A percentile compares a stretch with the other conserved stretches of the same genome.
Evolutionary conservation across 2,888 invertebrate species (phyloP).

Genomic region (Scelioninae gen. 1): DNA sequence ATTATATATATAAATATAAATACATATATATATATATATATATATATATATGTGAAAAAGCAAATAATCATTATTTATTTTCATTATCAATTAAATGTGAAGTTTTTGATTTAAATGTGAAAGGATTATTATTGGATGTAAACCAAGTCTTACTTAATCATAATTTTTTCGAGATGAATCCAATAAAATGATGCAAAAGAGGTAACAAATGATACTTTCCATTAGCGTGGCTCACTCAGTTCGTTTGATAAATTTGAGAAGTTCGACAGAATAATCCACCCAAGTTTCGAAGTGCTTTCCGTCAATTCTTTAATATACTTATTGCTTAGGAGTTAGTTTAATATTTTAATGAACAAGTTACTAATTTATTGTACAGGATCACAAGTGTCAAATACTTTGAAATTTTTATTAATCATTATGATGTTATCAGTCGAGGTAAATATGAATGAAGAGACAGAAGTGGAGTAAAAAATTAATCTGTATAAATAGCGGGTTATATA

Average conservation of each 20-base stretch:
- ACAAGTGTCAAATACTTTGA: slow-evolving; percentile 75
- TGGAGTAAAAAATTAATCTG: too few species aligned
- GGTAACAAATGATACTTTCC: slow-evolving; percentile 75
- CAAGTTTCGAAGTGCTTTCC: slow-evolving; percentile 77
- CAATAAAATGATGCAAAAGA: slow-evolving; percentile 21
- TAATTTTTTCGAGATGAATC: slow-evolving; percentile 32
- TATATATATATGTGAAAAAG: too few species aligned
- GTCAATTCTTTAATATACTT: slow-evolving; percentile 82
- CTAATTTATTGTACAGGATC: slow-evolving; percentile 77
- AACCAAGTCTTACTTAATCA: slow-evolving; percentile 32
- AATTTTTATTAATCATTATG: slow-evolving; percentile 53
- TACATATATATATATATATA: too few species aligned
- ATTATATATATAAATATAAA: too few species aligned
- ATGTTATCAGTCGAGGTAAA: neutral
- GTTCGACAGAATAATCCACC: slow-evolving; percentile 82
- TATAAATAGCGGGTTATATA: too few species aligned
- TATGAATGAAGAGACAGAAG: neutral
- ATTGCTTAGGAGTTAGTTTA: slow-evolving; percentile 78
- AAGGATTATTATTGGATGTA: slow-evolving; percentile 6
- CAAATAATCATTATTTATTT: slow-evolving; percentile 9
- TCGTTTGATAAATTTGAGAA: slow-evolving; percentile 66
- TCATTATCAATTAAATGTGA: slow-evolving; percentile 5
- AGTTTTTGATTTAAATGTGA: slow-evolving; percentile 7
- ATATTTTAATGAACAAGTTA: slow-evolving; percentile 84
- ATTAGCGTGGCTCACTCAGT: slow-evolving; percentile 41